Evolutionary conservation across 2,797 vertebrate genomes (phyloP).

Genomic region (Heterohyrax brucei): DNA sequence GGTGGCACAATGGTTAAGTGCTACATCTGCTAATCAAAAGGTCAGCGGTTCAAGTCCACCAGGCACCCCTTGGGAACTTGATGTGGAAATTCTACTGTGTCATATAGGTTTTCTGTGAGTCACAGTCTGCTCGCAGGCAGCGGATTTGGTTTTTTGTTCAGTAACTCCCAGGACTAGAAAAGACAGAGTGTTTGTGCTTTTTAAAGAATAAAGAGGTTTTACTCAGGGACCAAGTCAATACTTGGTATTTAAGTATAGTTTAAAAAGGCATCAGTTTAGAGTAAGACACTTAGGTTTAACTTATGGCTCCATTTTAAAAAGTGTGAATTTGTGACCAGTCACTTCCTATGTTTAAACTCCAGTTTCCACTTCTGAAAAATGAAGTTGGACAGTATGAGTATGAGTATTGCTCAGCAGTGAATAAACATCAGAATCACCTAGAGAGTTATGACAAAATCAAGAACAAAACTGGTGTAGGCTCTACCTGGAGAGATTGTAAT

Average conservation of each 20-base stretch:
- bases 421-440: not conserved
- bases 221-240: not conserved
- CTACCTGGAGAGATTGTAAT: not conserved
- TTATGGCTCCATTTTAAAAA: not conserved
- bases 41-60: too few relatives aligned
- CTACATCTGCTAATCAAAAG: too few relatives aligned
- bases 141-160: not conserved
- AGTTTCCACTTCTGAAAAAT: not conserved
- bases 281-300: not conserved
- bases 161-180: not conserved
- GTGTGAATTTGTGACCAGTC: not conserved
- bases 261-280: not conserved
- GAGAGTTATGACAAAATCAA: not conserved
- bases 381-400: not conserved
- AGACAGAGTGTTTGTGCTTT: not conserved
- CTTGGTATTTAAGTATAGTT: constrained; percentile 5
- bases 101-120: too few relatives aligned
- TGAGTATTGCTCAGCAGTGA: not conserved
- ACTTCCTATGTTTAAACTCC: not conserved
- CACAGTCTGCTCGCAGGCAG: too few relatives aligned
- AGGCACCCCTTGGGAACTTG: too few relatives aligned
- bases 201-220: constrained; percentile 9
- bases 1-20: too few relatives aligned
- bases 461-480: not conserved
- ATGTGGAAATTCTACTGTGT: too few relatives aligned